phyloP scores from a whole-genome alignment of 2,888 invertebrate genomes.

The Resseliella maxima region DNA sequence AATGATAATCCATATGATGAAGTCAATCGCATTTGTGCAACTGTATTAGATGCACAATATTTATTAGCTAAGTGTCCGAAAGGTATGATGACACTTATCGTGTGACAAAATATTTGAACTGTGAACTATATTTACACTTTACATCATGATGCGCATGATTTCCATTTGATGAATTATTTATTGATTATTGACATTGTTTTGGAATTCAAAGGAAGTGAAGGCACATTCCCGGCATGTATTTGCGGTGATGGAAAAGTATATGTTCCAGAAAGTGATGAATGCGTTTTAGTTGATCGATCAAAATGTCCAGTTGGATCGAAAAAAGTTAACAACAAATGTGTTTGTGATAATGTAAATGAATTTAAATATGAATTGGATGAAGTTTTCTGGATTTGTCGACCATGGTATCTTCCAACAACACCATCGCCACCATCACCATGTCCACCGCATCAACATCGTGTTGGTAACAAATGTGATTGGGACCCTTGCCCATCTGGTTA shows the following conservation, averaged over 20 bases:
- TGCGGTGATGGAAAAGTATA: constrained; percentile 17
- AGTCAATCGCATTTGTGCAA: constrained; percentile 11
- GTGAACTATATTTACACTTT: no score
- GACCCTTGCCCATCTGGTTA: constrained; percentile 1
- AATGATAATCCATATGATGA: not conserved
- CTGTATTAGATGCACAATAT: not conserved
- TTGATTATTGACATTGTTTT: not conserved
- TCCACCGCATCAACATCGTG: not conserved
- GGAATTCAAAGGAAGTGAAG: not conserved
- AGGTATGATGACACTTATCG: not conserved
- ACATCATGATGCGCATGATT: not conserved
- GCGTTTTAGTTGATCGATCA: not conserved
- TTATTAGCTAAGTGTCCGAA: constrained; percentile 1
- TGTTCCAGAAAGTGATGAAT: not conserved
- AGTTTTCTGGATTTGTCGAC: constrained; percentile 29
- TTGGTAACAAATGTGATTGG: not conserved
- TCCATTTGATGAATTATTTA: not conserved
- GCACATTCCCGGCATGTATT: constrained; percentile 15
- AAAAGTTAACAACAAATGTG: constrained; percentile 25
- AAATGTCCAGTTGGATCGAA: constrained; percentile 4
- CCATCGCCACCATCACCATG: not conserved
- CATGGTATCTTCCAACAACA: constrained; percentile 30
- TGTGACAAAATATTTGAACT: not conserved
- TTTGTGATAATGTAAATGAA: not conserved
- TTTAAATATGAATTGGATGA: constrained; percentile 37